Evolutionary conservation across 2,113 vertebrate species (phyloP).

Genomic region (Mohoua ochrocephala): DNA sequence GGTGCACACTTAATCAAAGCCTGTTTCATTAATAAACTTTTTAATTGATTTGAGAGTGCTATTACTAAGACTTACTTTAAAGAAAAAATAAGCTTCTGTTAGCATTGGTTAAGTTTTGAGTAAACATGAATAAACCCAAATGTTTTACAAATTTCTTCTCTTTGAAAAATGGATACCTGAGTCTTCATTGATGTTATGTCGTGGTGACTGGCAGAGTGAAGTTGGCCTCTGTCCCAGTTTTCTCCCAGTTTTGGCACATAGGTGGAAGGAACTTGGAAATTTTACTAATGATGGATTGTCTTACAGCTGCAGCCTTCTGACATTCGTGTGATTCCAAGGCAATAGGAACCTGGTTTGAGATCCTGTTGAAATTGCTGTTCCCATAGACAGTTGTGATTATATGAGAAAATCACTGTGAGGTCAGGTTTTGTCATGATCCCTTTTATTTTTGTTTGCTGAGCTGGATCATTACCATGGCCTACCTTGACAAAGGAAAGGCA

Average conservation of each 20-base stretch:
- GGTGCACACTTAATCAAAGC: neutral
- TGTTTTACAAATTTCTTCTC: neutral
- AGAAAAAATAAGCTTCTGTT: neutral
- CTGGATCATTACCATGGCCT: neutral
- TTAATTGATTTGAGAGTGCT: neutral
- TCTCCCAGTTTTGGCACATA: neutral
- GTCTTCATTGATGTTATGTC: neutral
- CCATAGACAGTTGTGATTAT: neutral
- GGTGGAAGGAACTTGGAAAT: neutral
- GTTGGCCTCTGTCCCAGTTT: neutral
- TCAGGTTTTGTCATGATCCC: neutral
- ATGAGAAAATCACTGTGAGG: neutral
- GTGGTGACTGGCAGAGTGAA: neutral
- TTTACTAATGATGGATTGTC: neutral
- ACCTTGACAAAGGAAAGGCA: neutral
- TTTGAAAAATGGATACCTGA: neutral
- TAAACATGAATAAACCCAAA: neutral
- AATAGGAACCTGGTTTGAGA: neutral
- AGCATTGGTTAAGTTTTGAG: neutral
- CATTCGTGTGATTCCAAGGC: neutral
- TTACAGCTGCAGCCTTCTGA: neutral
- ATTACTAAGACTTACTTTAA: neutral
- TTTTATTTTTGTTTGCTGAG: neutral
- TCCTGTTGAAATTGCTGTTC: neutral
- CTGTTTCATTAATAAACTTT: neutral